Base-by-base conservation (phyloP, 2,797 vertebrate species). In the Triplophysa yarkandensis region DNA sequence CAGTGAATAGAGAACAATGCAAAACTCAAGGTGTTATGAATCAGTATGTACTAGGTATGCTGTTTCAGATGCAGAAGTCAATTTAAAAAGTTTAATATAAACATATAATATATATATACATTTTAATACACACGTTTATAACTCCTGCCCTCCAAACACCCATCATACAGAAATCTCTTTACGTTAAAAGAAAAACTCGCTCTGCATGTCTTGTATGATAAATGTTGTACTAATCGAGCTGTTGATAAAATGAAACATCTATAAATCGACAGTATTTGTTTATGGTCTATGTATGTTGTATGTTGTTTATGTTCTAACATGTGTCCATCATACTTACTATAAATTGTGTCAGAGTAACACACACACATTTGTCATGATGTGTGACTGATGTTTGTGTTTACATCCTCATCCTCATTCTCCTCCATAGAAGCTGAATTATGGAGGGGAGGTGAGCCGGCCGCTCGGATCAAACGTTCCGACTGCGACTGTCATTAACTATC, bases 401-500 rank as follows among this genome's bases (percentile, higher is more conserved):
- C 63, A 66, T 74, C 65, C 62, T 85, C 88, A 86, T 88, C 85
- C 87, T 79, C n/a, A n/a, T n/a, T 90, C 81, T 90, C 87, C 86
- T 90, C 88, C 87, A 83, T 90, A 92, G 89, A 92, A 89, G 88
- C 88, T 73, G 87, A 83, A 65, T 81, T 80, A 83, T 87, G 88
- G 89, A 88, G 88, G 89, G 87, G 90, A 93, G 89, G 83, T 90
- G 79, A 88, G 86, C 88, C 90, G 86, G 89, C 81, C 85, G 81
- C 88, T 91, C 80, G 90, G 89, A 93, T 87, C 88, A 91, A 91
- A 88, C 87, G 87, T 85, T 88, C 85, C 90, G 43, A 71, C 73
- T 82, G 89, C 90, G 83, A 85, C 89, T 87, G 70, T 91, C 86
- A 83, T 93, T 92, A 93, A 86, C 87, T 92, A 91, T 91, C 89